A percentile compares a stretch with the other conserved stretches of the same genome.
Conservation (phyloP, 92 coral and sea anemone genomes). For the Micromussa lordhowensis region DNA sequence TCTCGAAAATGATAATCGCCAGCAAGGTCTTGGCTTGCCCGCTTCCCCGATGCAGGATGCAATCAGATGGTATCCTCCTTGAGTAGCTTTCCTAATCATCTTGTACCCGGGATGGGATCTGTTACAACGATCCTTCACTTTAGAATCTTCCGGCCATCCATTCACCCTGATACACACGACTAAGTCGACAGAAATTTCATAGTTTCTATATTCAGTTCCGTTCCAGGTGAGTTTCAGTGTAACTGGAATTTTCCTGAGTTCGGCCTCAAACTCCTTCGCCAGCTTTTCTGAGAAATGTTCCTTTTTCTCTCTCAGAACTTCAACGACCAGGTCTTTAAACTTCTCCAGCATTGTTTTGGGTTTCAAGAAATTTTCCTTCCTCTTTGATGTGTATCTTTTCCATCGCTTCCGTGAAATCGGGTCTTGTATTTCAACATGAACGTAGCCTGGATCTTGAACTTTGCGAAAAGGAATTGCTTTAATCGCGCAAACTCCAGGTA, state of each 20-base stretch:
- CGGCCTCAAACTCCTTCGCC: constrained; percentile 19
- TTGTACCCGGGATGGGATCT: constrained; percentile 50
- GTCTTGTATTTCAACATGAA: constrained; percentile 42
- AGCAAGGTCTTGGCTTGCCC: constrained; percentile 58
- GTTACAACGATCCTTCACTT: neutral
- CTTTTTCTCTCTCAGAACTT: neutral
- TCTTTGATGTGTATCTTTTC: constrained; percentile 35
- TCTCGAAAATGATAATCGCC: constrained; percentile 68
- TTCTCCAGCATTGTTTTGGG: constrained; percentile 41
- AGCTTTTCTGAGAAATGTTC: constrained; percentile 2
- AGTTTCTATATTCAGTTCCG: constrained; percentile 43
- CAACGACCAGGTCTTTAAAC: constrained; percentile 28
- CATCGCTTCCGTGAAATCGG: neutral
- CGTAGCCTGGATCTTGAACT: constrained; percentile 68
- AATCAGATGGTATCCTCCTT: constrained; percentile 55
- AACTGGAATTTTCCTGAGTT: constrained; percentile 69
- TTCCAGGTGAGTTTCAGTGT: constrained; percentile 53
- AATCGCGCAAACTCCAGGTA: constrained; percentile 40
- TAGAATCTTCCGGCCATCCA: constrained; percentile 66
- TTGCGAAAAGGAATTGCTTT: constrained; percentile 52
- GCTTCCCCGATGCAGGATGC: constrained; percentile 71
- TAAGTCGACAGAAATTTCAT: constrained; percentile 53
- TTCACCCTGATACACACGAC: constrained; percentile 45
- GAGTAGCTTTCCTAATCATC: constrained; percentile 19
- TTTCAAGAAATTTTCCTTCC: constrained; percentile 30